These are phyloP conservation scores for Brachionus paranguensis DNA, from an alignment of 1,140 invertebrate genomes.

Conservation along the genomic window DNA sequence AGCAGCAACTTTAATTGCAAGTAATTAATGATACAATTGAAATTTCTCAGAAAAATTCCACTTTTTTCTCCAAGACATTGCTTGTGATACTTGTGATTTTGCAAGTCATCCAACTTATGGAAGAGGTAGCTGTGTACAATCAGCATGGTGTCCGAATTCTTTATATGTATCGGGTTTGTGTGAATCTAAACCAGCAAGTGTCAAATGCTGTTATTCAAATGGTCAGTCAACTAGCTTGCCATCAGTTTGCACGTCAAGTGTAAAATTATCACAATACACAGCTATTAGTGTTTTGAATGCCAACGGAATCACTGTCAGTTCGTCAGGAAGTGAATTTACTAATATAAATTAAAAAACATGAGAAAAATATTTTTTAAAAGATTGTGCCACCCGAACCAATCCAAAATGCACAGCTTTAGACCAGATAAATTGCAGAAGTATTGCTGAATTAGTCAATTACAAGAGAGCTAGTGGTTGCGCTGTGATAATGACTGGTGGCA, in stretches of 20 bases:
- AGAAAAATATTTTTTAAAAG: not conserved
- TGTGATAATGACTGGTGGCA: not conserved
- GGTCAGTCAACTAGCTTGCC: not conserved
- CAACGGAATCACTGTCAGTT: not conserved
- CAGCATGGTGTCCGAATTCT: not conserved
- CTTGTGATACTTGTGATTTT: constrained; percentile 8
- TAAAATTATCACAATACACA: not conserved
- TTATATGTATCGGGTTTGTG: constrained; percentile 3
- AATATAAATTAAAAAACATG: not conserved
- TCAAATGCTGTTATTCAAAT: constrained; percentile 31
- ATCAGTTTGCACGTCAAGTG: not conserved
- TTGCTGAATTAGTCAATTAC: not conserved
- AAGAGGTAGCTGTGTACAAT: not conserved
- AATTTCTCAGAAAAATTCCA: not conserved
- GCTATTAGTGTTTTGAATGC: not conserved
- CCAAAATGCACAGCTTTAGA: constrained; percentile 28
- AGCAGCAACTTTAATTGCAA: not conserved
- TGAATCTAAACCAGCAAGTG: constrained; percentile 10
- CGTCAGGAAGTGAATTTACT: not conserved
- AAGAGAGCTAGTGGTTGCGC: constrained; percentile 6
- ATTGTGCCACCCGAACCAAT: not conserved
- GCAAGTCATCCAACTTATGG: constrained; percentile 9
- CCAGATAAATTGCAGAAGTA: constrained; percentile 7
- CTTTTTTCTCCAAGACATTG: not conserved
- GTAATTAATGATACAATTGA: not conserved